Percentiles rank a stretch among this genome's conserved stretches.
Conservation (phyloP, 2,113 vertebrate species). For the Antechinus flavipes region DNA sequence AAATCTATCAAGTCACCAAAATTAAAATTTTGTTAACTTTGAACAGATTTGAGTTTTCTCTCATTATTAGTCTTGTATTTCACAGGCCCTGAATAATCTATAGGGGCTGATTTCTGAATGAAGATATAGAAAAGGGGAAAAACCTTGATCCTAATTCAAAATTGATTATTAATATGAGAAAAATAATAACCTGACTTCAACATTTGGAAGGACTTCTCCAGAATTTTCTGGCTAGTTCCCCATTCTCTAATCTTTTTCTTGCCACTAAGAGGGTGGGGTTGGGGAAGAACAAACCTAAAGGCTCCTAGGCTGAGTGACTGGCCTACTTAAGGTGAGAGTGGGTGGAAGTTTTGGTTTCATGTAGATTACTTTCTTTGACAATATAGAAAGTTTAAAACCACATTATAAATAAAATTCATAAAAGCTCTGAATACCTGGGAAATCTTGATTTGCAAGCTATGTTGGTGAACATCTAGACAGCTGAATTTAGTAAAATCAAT, state of each 20-base stretch:
- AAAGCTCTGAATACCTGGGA: not conserved
- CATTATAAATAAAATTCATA: not conserved
- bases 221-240: not conserved
- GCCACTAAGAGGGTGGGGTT: not conserved
- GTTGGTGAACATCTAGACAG: not conserved
- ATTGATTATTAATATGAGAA: no score
- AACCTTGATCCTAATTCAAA: no score
- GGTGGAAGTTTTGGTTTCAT: not conserved
- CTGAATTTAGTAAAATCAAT: not conserved
- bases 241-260: not conserved
- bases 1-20: no score
- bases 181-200: not conserved
- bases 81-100: no score
- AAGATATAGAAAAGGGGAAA: no score
- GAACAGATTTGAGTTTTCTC: no score
- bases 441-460: not conserved
- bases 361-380: not conserved
- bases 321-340: not conserved
- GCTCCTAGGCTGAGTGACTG: not conserved
- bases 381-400: not conserved
- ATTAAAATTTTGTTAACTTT: no score
- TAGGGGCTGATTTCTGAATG: no score
- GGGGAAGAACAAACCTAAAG: not conserved
- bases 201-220: not conserved
- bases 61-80: no score